Evolutionary conservation across 2,888 invertebrate species (phyloP).

Genomic region (Trimorus sp.): DNA sequence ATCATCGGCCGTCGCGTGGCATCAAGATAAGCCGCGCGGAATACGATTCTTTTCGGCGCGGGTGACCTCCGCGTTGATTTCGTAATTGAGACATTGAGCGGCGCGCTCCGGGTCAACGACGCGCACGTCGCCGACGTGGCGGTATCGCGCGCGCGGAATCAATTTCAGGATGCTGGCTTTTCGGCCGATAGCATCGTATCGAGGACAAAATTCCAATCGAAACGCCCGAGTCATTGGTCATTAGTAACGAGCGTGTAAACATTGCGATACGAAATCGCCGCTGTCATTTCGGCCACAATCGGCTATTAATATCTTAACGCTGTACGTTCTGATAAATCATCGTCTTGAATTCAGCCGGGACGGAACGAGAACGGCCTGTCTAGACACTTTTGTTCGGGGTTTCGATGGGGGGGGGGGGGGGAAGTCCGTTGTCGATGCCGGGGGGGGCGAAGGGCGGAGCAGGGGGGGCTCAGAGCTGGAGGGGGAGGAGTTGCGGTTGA

Average conservation of each 20-base stretch:
- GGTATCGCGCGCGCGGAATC: background rate
- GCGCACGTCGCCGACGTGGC: background rate
- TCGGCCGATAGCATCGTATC: slow-evolving; percentile 24
- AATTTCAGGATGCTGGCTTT: slow-evolving; percentile 15
- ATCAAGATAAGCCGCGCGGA: slow-evolving; percentile 54
- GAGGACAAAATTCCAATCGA: slow-evolving; percentile 40
- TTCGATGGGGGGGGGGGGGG: background rate
- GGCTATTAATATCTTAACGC: slow-evolving; percentile 48
- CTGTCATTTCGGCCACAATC: slow-evolving; percentile 44
- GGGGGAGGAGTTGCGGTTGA: no score
- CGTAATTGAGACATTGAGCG: slow-evolving; percentile 47
- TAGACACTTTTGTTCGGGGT: background rate
- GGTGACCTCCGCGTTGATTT: slow-evolving; percentile 36
- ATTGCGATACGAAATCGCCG: slow-evolving; percentile 46
- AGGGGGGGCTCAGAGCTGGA: no score
- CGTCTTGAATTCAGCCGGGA: slow-evolving; percentile 33
- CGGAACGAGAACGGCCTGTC: no score
- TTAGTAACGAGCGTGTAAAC: slow-evolving; percentile 52
- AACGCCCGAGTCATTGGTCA: slow-evolving; percentile 50
- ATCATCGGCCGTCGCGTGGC: slow-evolving; percentile 53
- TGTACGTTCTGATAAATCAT: slow-evolving; percentile 41
- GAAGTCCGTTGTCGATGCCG: no score
- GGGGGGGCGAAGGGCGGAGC: no score
- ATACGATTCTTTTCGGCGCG: slow-evolving; percentile 36
- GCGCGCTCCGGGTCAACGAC: slow-evolving; percentile 10